Conservation (phyloP, 2,888 invertebrate species). For the Nomada flava region DNA sequence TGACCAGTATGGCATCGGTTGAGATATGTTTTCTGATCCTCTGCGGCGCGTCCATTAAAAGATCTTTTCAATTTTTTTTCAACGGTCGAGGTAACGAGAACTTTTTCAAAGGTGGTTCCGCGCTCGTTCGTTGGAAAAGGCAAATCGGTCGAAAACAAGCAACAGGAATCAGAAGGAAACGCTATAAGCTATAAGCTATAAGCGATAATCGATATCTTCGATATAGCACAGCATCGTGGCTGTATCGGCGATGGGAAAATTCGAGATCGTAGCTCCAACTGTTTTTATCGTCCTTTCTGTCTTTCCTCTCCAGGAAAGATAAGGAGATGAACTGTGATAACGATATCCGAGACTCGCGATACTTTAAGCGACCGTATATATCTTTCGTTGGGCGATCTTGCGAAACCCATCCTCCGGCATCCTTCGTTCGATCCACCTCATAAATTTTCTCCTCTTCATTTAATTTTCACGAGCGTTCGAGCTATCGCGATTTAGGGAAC, state of each 20-base stretch:
- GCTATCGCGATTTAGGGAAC: neutral
- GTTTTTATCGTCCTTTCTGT: constrained; percentile 7
- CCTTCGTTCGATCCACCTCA: neutral
- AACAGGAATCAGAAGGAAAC: constrained; percentile 20
- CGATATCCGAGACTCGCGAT: constrained; percentile 43
- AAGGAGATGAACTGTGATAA: constrained; percentile 59
- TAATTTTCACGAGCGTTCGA: constrained; percentile 21
- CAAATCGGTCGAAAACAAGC: constrained; percentile 24
- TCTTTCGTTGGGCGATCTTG: constrained; percentile 20
- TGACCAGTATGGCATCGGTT: neutral
- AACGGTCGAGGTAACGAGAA: no score
- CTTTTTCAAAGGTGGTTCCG: neutral
- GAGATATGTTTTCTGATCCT: neutral
- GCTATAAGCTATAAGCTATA: constrained; percentile 1
- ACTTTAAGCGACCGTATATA: constrained; percentile 46
- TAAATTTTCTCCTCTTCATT: constrained; percentile 3
- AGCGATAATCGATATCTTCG: constrained; percentile 54
- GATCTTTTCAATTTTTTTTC: neutral
- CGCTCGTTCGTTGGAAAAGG: neutral
- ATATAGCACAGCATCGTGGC: constrained; percentile 40
- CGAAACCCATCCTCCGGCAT: neutral
- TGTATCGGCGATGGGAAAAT: constrained; percentile 32
- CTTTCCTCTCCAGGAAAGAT: constrained; percentile 29
- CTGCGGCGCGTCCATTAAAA: neutral
- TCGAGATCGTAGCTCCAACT: constrained; percentile 56